Evolutionary conservation across 2,113 vertebrate genomes (phyloP), one percentile per base, ranked within the genome.

Genomic region (Ochotona princeps): DNA sequence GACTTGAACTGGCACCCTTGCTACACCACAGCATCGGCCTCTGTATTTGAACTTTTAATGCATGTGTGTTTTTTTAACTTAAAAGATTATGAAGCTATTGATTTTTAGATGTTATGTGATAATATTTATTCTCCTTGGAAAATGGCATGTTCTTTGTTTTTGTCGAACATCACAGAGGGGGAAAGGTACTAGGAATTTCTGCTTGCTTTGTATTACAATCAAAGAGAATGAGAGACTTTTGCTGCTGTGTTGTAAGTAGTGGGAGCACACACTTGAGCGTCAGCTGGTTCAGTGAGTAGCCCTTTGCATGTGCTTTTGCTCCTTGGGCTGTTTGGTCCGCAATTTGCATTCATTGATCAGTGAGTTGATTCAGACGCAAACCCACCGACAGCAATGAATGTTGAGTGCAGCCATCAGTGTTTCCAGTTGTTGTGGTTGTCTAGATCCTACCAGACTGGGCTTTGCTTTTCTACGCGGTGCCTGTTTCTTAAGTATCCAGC

Each of bases 381-480:
- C 99, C 99, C 99, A 99, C 99, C 99, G 99, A 99, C 99, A 99
- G 99, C 99, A 99, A 99, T 99, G 99, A 99, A 99, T 99, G 99
- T 99, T 99, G 99, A 99, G 98, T 98, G 99, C 99, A 99, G 99
- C 98, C 99, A 99, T 99, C 98, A 99, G 83, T 76, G 35, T 95
- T 92, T 94, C 26, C 69, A 51, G 92, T 1, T 47, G 90, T 49
- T 72, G 47, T 32, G 35, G 78, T 87, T 95, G 75, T 69, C 32
- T 88, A 35, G 38, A 38, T 63, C 26, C 9, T 91, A 12, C 49
- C 32, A 1, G 13, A 21, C 38, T 47, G 89, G 60, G 49, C 63
- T 93, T 26, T 78, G 92, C 74, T 87, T 96, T 90, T 69, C 75
- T 81, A 80, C 26, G 28, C 6, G 75, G 32, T 79, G 20, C 66